Evolutionary conservation across 2,888 invertebrate genomes (phyloP), one percentile per base, ranked within the genome.

Genomic region (Desoria tigrina): DNA sequence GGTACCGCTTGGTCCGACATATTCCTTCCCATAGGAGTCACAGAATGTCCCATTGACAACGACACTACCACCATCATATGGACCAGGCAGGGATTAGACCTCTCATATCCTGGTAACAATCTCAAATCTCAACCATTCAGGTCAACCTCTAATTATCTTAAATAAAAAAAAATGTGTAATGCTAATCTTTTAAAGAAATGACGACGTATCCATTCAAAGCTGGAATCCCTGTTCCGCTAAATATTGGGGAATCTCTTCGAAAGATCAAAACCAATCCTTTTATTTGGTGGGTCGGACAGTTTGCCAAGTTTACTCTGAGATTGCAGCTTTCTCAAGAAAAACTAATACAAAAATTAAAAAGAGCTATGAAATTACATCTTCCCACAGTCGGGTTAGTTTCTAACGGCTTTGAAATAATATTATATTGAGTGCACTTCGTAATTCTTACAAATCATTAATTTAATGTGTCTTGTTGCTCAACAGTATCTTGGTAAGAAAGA

Each of bases 251-350:
- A 1, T 59, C 63, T 14, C 27, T 71, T 9, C 61, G 63, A 24
- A 42, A 62, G 32, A 54, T 71, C 27, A 50, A 61, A 1, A 61
- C 68, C 21, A 58, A 66, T 32, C 66, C 64, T 26, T 64, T 54
- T 27, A 11, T 71, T 24, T 71, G 71, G 71, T 71, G 71, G 71
- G 58, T 66, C 11, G 61, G 68, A 11, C 71, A 71, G 37, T 71
- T 66, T 61, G 71, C 71, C 18, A 64, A 66, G 39, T 71, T 66
- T 32, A 39, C 62, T 18, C 23, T 71, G 23, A 60, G 66, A 24
- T 59, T 64, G 28, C 61, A 61, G 16, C 32, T 58, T 6, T 45
- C 57, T 37, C 62, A 66, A 18, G 63, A 65, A 42, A 60, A 61
- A 28, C 37, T 60, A 9, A 60, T 71, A 51, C 32, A 54, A 6